Conservation (phyloP, 2,888 invertebrate species). For the Limnephilus lunatus region DNA sequence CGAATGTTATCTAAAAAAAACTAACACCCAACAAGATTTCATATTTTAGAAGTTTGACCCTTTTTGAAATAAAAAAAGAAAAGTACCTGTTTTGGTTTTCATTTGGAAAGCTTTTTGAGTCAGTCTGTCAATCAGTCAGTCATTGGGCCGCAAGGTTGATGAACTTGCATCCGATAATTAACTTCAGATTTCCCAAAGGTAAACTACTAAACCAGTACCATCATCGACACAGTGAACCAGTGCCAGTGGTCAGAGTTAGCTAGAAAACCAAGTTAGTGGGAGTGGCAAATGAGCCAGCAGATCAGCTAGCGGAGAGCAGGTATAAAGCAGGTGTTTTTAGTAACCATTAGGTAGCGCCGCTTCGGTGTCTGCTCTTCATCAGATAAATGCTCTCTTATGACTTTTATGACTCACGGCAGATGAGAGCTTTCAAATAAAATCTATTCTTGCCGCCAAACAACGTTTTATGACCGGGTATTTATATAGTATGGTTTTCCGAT, state of each 20-base stretch:
- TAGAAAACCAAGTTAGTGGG: neutral
- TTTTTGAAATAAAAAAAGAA: too few relatives aligned
- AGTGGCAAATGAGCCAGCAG: neutral
- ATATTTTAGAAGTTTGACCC: too few relatives aligned
- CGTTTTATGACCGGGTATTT: neutral
- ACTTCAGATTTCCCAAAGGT: too few relatives aligned
- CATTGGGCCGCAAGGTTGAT: too few relatives aligned
- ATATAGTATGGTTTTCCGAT: neutral
- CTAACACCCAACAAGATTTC: too few relatives aligned
- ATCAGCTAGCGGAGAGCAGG: neutral
- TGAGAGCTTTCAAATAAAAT: neutral
- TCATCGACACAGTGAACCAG: neutral
- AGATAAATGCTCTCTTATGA: constrained; percentile 1
- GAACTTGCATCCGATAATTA: too few relatives aligned
- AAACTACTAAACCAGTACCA: too few relatives aligned
- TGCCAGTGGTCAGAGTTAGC: too few relatives aligned
- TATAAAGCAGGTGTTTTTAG: neutral
- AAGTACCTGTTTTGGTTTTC: too few relatives aligned
- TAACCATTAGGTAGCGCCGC: neutral
- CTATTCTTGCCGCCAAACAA: neutral
- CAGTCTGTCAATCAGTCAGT: too few relatives aligned
- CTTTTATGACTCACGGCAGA: neutral
- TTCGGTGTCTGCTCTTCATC: neutral
- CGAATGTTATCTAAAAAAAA: too few relatives aligned
- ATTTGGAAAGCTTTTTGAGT: too few relatives aligned